Percentiles rank a stretch among this genome's conserved stretches.
phyloP scores from a whole-genome alignment of 2,113 vertebrate species.

The Gila orcuttii region DNA sequence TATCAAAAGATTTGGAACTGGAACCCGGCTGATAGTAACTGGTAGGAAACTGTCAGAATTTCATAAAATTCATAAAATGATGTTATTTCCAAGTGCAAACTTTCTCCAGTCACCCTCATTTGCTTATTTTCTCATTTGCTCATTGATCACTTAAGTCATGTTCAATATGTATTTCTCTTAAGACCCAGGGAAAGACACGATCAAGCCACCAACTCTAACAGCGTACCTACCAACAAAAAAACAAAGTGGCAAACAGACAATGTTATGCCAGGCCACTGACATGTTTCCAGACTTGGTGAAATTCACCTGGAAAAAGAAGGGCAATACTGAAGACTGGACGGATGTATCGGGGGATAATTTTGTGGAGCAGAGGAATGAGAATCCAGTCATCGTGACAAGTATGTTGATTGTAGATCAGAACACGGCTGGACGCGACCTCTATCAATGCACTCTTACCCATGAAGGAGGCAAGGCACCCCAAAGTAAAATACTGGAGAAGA shows the following conservation, averaged over 20 bases:
- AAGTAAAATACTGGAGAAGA: background rate
- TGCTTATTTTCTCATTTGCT: background rate
- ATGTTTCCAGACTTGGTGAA: slow-evolving; percentile 54
- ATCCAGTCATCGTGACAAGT: slow-evolving; percentile 17
- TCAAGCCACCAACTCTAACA: background rate
- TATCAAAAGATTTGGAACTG: slow-evolving; percentile 49
- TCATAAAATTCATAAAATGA: background rate
- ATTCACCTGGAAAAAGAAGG: slow-evolving; percentile 44
- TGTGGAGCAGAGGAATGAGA: slow-evolving; percentile 3
- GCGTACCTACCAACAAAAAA: background rate
- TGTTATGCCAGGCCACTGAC: slow-evolving; percentile 46
- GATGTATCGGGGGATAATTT: background rate
- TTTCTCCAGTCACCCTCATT: background rate
- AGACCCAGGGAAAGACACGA: background rate
- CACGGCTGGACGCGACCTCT: background rate
- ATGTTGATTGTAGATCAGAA: slow-evolving; percentile 19
- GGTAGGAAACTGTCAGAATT: slow-evolving; percentile 35
- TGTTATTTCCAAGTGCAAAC: background rate
- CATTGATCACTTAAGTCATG: background rate
- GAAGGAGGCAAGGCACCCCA: background rate
- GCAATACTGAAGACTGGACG: fast-evolving
- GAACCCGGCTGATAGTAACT: slow-evolving; percentile 47
- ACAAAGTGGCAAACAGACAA: background rate
- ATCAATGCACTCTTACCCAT: slow-evolving; percentile 8
- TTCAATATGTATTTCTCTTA: background rate